Base-by-base conservation (phyloP, 1,140 invertebrate species). In the Lysiphlebus fabarum region DNA sequence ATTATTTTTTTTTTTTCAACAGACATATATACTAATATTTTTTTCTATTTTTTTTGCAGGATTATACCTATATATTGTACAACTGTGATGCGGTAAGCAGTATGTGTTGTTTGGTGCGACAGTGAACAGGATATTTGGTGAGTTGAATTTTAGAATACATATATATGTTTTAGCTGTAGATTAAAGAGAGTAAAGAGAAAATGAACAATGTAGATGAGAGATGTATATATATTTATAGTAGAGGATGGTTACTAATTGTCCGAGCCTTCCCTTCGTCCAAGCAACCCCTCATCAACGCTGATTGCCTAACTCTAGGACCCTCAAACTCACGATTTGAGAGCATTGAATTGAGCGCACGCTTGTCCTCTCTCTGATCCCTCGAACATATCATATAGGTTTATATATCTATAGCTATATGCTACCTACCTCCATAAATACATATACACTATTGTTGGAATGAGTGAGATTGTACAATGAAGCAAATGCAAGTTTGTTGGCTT, bases 231-330 rank as follows among this genome's bases (percentile, higher is more conserved):
- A 33, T 54, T 55, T 17, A 40, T n/a, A 62, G 61, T 59, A 43
- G 38, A 57, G 65, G 65, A 63, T 65, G 70, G 69, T 74, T 73
- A 76, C 75, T 79, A 79, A 79, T 78, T 78, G 75, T 79, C 66
- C 68, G 70, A 74, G 67, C 69, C 67, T 68, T 71, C 70, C 41
- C 47, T 34, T 57, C 38, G 42, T 12, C 67, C 62, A 61, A 62
- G 63, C 57, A 64, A 60, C 67, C 71, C 71, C 71, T 77, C 77
- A 77, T 78, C 77, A 78, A 65, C 74, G 73, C 70, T 79, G 77
- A 79, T 79, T 79, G 76, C 77, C 77, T 75, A 77, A 78, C 73
- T 79, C 73, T 73, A 77, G 77, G 69, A 75, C 71, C 74, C 73
- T 78, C 70, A 55, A 70, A 68, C 57, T 62, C 58, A 44, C 53